Conservation (phyloP, 2,797 vertebrate genomes). For the Amazona ochrocephala region DNA sequence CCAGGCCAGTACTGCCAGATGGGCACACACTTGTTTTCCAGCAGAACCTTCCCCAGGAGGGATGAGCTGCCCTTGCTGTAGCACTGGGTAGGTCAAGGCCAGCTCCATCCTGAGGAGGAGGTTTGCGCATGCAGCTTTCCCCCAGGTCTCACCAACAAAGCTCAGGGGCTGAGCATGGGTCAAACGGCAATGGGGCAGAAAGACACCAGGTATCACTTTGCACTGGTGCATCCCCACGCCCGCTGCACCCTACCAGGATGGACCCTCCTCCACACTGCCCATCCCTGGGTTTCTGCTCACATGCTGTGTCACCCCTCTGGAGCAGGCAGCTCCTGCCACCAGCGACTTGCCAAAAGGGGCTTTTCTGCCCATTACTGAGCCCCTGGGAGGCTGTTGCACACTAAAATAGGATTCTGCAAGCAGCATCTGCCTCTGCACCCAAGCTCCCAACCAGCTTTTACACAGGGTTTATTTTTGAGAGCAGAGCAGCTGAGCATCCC, state of each 20-base stretch:
- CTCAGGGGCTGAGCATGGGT: not conserved
- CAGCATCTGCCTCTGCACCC: not conserved
- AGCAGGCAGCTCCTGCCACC: not conserved
- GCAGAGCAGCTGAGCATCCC: not conserved
- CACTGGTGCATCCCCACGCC: not conserved
- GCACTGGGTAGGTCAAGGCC: fast-evolving
- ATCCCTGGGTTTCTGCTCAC: not conserved
- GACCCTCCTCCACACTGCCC: not conserved
- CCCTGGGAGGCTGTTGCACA: not conserved
- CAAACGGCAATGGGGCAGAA: not conserved
- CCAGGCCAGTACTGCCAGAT: fast-evolving
- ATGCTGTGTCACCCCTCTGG: fast-evolving
- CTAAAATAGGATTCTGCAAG: not conserved
- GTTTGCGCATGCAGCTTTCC: not conserved
- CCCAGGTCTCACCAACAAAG: not conserved
- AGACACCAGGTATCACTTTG: not conserved
- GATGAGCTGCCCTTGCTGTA: not conserved
- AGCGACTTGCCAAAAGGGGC: not conserved
- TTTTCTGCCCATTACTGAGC: not conserved
- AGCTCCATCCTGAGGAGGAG: not conserved
- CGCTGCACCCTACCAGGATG: fast-evolving
- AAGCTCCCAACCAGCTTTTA: not conserved
- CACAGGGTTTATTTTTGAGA: not conserved
- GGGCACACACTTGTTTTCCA: not conserved
- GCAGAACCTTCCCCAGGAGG: not conserved